Conservation (phyloP, 2,113 vertebrate species). For the Henicopernis longicauda region DNA sequence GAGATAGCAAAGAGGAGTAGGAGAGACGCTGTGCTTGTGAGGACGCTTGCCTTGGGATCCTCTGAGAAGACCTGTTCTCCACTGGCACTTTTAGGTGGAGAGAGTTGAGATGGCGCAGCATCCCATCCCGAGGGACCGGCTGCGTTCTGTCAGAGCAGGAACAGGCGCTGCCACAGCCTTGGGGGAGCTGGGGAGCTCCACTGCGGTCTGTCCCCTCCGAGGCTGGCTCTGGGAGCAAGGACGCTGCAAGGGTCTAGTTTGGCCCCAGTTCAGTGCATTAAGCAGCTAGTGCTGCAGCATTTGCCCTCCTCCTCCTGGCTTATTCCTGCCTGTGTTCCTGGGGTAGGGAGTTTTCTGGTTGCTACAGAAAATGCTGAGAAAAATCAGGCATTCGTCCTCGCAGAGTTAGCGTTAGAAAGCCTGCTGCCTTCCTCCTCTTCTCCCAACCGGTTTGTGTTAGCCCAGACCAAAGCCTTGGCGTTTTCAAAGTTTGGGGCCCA, state of each 20-base stretch:
- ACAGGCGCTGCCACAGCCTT: background rate
- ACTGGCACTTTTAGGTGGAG: background rate
- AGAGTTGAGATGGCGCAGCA: background rate
- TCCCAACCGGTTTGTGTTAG: background rate
- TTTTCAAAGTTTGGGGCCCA: slow-evolving; percentile 20
- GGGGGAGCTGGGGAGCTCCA: background rate
- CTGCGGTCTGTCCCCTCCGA: background rate
- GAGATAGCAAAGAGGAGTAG: background rate
- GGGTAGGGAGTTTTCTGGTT: background rate
- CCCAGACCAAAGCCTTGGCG: background rate
- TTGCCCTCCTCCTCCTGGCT: background rate
- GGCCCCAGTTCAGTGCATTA: background rate
- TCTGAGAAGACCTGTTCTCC: background rate
- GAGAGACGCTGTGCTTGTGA: background rate
- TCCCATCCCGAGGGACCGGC: background rate
- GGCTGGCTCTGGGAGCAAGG: slow-evolving; percentile 20
- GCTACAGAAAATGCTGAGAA: background rate
- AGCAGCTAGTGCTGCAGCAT: background rate
- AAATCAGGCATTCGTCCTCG: background rate
- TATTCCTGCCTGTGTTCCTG: background rate
- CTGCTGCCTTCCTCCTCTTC: background rate
- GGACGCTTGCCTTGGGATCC: background rate
- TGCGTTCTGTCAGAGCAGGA: background rate
- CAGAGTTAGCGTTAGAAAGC: background rate
- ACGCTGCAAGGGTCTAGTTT: background rate